Evolutionary conservation across 92 coral and sea anemone genomes (phyloP).

Genomic region (Paragorgia papillata): DNA sequence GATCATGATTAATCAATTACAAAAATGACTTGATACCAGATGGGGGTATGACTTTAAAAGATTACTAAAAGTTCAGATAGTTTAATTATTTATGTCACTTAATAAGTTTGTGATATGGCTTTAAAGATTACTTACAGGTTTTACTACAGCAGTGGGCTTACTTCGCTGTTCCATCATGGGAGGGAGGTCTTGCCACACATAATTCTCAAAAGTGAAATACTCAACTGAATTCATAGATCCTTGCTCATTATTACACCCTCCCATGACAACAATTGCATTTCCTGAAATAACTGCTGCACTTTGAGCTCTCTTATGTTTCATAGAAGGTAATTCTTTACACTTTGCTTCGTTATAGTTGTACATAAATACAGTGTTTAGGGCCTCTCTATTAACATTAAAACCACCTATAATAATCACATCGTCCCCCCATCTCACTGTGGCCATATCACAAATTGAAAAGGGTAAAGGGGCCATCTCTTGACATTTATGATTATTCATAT

Average conservation of each 20-base stretch:
- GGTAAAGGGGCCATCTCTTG: not conserved
- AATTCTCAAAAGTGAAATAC: slow-evolving; percentile 46
- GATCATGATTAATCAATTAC: too few species aligned
- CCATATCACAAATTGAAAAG: not conserved
- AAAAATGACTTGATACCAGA: too few species aligned
- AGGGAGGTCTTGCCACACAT: slow-evolving; percentile 19
- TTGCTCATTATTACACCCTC: slow-evolving; percentile 76
- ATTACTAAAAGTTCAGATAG: too few species aligned
- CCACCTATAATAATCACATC: slow-evolving; percentile 17
- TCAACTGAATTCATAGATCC: slow-evolving; percentile 74
- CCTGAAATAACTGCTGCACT: slow-evolving; percentile 75
- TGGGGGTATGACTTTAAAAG: too few species aligned
- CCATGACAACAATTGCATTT: slow-evolving; percentile 69
- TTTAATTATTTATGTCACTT: too few species aligned
- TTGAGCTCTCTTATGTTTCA: slow-evolving; percentile 79
- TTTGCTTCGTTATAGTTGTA: slow-evolving; percentile 66
- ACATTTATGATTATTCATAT: not conserved
- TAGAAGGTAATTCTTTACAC: slow-evolving; percentile 68
- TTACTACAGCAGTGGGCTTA: slow-evolving; percentile 1
- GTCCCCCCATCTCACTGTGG: slow-evolving; percentile 12
- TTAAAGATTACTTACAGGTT: too few species aligned
- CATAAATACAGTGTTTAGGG: slow-evolving; percentile 11
- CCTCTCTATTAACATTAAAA: not conserved
- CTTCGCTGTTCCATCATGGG: not conserved
- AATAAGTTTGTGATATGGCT: too few species aligned